Evolutionary conservation across 2,113 vertebrate genomes (phyloP), one percentile per base, ranked within the genome.

Genomic region (Choloepus hoffmanni): DNA sequence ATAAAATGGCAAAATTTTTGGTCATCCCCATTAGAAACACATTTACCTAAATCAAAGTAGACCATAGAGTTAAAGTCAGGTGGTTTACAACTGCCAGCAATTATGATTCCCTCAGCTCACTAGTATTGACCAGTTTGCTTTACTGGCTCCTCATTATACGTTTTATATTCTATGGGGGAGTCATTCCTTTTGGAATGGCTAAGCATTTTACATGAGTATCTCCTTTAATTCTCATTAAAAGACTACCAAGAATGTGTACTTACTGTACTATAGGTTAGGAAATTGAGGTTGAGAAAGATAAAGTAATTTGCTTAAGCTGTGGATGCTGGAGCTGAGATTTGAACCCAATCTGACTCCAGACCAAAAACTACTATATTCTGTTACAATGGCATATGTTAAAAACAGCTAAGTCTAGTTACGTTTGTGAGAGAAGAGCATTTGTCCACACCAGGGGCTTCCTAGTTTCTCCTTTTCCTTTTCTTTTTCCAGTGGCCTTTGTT

Each of bases 1-100:
- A 99, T 98, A 99, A 99, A 97, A 99, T 99, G 79, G 99, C 99
- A 70, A 99, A 99, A 62, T 98, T 99, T 98, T 99, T 99, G 90
- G 99, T 97, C 79, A 97, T 99, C 89, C 99, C 99, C 98, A 99
- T 99, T 58, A 99, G 99, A 0, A 99, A 97, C 43, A 99, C 98
- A 2, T 99, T 99, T 58, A 99, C 99, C 99, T 99, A 98, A 14
- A 19, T 15, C 74, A 95, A 77, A 98, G 81, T 26, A 95, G 95
- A 45, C 0, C 63, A 85, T 18, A 93, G 48, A 82, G 50, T 89
- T 16, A 30, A 60, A 43, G 63, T 92, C 77, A 90, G 67, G 55
- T 74, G 43, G 53, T 3, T 40, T 55, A 45, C 11, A 24, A 48
- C 33, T 83, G 36, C 28, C 33, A 3, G n/a, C 21, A 26, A 18